Conservation (phyloP, 2,888 invertebrate genomes). For the Trissoscelio sp. region DNA sequence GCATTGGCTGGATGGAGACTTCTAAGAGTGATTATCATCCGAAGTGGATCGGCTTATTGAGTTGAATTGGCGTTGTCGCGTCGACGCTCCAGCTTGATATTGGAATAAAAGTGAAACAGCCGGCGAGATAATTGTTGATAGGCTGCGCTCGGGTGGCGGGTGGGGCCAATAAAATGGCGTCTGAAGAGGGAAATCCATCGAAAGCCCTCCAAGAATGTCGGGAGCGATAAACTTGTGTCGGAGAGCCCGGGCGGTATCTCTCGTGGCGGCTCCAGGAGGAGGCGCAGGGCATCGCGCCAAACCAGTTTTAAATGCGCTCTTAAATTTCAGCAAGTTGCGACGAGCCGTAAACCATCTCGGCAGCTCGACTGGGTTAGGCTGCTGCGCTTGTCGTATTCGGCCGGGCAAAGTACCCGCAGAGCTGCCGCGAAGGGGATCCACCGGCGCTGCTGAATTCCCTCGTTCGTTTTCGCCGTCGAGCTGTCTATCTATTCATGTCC, state of each 20-base stretch:
- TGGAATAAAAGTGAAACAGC: constrained; percentile 35
- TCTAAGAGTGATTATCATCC: constrained; percentile 81
- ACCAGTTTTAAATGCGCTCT: constrained; percentile 84
- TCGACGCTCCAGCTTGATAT: constrained; percentile 8
- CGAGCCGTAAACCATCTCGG: constrained; percentile 83
- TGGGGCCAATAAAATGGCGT: constrained; percentile 62
- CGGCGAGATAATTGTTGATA: constrained; percentile 63
- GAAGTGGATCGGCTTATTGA: constrained; percentile 76
- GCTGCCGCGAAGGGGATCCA: constrained; percentile 76
- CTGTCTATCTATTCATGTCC: constrained; percentile 70
- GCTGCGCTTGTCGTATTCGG: constrained; percentile 78
- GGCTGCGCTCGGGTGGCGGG: not conserved
- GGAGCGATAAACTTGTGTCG: constrained; percentile 82
- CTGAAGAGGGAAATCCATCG: constrained; percentile 81
- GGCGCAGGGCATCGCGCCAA: constrained; percentile 83
- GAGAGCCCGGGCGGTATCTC: constrained; percentile 79
- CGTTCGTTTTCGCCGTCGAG: constrained; percentile 67
- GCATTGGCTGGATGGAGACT: constrained; percentile 79
- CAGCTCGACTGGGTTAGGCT: constrained; percentile 79
- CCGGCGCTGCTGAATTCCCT: constrained; percentile 71
- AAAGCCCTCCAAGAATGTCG: constrained; percentile 82
- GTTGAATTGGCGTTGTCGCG: constrained; percentile 52
- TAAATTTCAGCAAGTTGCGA: constrained; percentile 82
- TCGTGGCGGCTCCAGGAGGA: constrained; percentile 78
- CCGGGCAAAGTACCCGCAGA: constrained; percentile 77